phyloP scores from a whole-genome alignment of 2,888 invertebrate species.

The Cryptocephalus moraei region DNA sequence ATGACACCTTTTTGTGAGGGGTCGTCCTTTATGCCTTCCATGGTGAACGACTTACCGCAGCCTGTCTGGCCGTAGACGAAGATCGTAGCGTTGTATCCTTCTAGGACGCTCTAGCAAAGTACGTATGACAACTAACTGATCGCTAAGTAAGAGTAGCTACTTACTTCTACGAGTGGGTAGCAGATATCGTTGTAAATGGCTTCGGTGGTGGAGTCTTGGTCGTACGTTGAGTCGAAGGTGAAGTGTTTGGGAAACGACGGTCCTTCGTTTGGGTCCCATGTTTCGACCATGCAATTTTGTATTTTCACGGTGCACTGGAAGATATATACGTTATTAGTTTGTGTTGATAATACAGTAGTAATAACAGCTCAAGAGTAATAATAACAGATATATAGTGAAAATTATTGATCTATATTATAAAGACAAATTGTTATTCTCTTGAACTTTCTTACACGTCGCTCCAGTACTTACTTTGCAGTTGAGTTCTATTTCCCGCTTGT shows the following conservation, averaged over 20 bases:
- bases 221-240: slow-evolving; percentile 79
- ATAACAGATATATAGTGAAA: no score
- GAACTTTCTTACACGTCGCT: not conserved
- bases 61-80: slow-evolving; percentile 92
- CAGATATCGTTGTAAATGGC: slow-evolving; percentile 80
- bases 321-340: not conserved
- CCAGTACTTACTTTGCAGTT: slow-evolving; percentile 52
- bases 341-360: not conserved
- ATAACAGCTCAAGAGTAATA: no score
- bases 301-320: slow-evolving; percentile 55
- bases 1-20: slow-evolving; percentile 52
- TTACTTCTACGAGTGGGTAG: slow-evolving; percentile 69
- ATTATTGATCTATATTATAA: no score
- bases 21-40: slow-evolving; percentile 57
- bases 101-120: slow-evolving; percentile 56
- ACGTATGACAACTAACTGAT: not conserved
- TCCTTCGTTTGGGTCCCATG: slow-evolving; percentile 52
- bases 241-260: slow-evolving; percentile 56
- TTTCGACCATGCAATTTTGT: slow-evolving; percentile 50
- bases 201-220: slow-evolving; percentile 68
- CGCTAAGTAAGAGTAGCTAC: not conserved
- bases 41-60: slow-evolving; percentile 83
- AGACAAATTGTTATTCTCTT: not conserved
- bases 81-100: slow-evolving; percentile 87
- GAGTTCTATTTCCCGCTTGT: slow-evolving; percentile 58